Evolutionary conservation across 2,888 invertebrate species (phyloP), one percentile per base, ranked within the genome.

Genomic region (Plebejus melissa): DNA sequence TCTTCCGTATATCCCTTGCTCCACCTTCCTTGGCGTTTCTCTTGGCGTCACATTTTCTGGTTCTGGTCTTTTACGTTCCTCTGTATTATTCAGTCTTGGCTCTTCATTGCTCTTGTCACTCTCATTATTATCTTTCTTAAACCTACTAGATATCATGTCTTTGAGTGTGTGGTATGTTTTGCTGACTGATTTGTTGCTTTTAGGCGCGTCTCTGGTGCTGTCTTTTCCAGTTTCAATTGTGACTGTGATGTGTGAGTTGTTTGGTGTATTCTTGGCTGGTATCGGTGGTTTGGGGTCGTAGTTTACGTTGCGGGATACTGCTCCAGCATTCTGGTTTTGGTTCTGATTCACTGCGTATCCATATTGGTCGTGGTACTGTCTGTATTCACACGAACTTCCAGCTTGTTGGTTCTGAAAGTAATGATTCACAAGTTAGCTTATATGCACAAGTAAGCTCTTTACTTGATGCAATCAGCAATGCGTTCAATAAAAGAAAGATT

Each of bases 141-240:
- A 97, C 82, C 96, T 95, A 86, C 96, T 96, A 36, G 97, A 97
- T 84, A 97, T 96, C 94, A 97, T 96, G 83, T 97, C 97, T 92
- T 97, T 97, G 78, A 97, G 94, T 4, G 97, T 96, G 85, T 97
- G 96, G 84, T 97, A 97, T 0, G 97, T 97, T 88, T 96, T 96
- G 71, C 96, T 95, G 77, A 96, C 95, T n/a, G 96, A 95, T 85
- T 96, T 95, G 72, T 94, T 90, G 76, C 91, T 94, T 85, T 95
- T 94, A 0, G 91, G 94, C 0, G 94, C 91, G 80, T 95, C 95
- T 83, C 93, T 92, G 22, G 93, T 94, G 60, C 87, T 93, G 76
- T 95, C 95, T 83, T 95, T 95, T 2, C 91, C 94, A 38, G 94
- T 93, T 88, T 95, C 95, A 4, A 95, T 95, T 16, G 95, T 94